A percentile compares a stretch with the other conserved stretches of the same genome.
These are phyloP conservation scores for Meganola albula DNA, from an alignment of 2,888 invertebrate species.

Conservation along the genomic window DNA sequence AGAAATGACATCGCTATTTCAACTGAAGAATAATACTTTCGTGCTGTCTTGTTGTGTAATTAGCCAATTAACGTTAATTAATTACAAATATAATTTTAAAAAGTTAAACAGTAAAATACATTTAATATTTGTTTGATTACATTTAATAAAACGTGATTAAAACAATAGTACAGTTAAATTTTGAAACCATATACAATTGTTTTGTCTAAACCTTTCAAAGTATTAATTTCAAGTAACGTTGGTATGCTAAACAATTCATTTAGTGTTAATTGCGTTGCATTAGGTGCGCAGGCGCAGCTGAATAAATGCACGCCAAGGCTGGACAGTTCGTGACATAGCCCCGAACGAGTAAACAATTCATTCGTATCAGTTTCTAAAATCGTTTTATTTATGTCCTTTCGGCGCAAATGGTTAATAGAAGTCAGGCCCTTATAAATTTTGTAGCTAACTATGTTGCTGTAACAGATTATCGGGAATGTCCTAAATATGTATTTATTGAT, in stretches of 20 bases:
- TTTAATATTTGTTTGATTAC: too few species aligned
- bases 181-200: conserved; percentile 13
- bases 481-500: conserved; percentile 16
- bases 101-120: too few species aligned
- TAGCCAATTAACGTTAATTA: too few species aligned
- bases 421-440: conserved; percentile 18
- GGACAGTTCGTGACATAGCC: conserved; percentile 36
- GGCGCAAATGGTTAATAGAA: conserved; percentile 20
- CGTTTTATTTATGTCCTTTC: conserved; percentile 28
- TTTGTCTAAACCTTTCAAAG: conserved; percentile 13
- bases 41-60: too few species aligned
- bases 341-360: conserved; percentile 29
- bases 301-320: conserved; percentile 52
- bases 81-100: too few species aligned
- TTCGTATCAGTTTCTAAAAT: conserved; percentile 28
- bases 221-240: conserved; percentile 24
- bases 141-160: conserved; percentile 20
- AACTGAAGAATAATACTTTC: too few species aligned
- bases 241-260: conserved; percentile 30
- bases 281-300: conserved; percentile 41
- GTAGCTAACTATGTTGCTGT: conserved; percentile 14
- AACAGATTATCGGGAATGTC: conserved; percentile 14
- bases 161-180: conserved; percentile 16
- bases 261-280: conserved; percentile 25
- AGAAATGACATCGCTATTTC: too few species aligned